phyloP scores from a whole-genome alignment of 2,888 invertebrate species.

The Julus scanicus region DNA sequence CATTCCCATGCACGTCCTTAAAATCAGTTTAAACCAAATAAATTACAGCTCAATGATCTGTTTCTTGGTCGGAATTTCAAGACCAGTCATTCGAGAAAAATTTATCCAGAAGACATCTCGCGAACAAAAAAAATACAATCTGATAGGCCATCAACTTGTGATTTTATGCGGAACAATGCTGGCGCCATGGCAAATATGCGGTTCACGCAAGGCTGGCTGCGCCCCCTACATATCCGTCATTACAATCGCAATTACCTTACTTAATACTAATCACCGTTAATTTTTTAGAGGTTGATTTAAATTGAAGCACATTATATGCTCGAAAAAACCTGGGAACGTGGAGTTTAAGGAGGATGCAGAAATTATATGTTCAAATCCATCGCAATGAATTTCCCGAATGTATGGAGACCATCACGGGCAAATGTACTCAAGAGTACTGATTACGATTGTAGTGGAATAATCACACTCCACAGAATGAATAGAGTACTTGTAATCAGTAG shows the following conservation, averaged over 20 bases:
- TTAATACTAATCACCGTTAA: slow-evolving; percentile 40
- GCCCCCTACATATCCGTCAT: slow-evolving; percentile 43
- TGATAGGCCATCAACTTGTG: slow-evolving; percentile 41
- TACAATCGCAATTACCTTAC: slow-evolving; percentile 1
- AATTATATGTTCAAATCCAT: too few species aligned
- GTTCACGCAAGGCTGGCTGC: slow-evolving; percentile 52
- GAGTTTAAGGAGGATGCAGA: too few species aligned
- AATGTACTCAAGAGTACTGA: too few species aligned
- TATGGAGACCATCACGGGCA: too few species aligned
- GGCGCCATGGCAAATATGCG: slow-evolving; percentile 52
- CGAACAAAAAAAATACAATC: neutral
- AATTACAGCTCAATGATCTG: neutral
- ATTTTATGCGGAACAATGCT: slow-evolving; percentile 50
- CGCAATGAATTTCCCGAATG: too few species aligned
- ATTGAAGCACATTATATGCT: slow-evolving; percentile 47
- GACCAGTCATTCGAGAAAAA: slow-evolving; percentile 36
- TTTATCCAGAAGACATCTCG: neutral
- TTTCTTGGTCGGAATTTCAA: slow-evolving; percentile 4
- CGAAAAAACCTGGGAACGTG: slow-evolving; percentile 28
- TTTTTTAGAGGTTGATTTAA: slow-evolving; percentile 40
- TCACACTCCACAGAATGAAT: too few species aligned
- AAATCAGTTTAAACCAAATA: neutral
- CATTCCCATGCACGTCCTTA: too few species aligned
- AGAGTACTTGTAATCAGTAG: too few species aligned
- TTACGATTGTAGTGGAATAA: too few species aligned